A percentile compares a stretch with the other conserved stretches of the same genome.
phyloP scores from a whole-genome alignment of 2,113 vertebrate genomes.

The Ranitomeya imitator region DNA sequence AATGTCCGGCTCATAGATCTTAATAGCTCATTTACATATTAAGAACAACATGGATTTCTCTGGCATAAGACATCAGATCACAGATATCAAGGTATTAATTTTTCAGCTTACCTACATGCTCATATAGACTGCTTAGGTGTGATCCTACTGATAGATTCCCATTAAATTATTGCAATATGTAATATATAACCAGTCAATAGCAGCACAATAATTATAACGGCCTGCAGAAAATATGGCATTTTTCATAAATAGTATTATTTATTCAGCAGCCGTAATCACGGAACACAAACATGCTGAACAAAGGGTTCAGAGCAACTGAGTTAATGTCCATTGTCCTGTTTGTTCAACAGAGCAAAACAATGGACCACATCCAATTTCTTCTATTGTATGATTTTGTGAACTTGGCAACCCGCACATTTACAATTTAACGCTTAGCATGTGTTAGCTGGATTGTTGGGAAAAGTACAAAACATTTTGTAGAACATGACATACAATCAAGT shows the following conservation, averaged over 20 bases:
- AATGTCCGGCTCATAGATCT: no score
- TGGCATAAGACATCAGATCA: no score
- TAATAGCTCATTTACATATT: no score
- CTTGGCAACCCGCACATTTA: not conserved
- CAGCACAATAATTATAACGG: not conserved
- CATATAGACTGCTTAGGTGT: no score
- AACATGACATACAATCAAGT: not conserved
- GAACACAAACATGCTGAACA: not conserved
- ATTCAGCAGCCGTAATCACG: not conserved
- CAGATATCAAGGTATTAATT: no score
- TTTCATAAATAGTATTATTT: not conserved
- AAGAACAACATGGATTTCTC: no score
- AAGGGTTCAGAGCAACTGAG: not conserved
- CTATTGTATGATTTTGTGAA: not conserved
- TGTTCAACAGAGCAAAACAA: not conserved
- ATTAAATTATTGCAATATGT: not conserved
- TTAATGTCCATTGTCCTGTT: slow-evolving; percentile 10
- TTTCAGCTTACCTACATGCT: no score
- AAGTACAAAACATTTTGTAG: not conserved
- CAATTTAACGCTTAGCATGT: not conserved
- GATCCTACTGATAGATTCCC: no score
- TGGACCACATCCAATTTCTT: not conserved
- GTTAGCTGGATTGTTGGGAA: not conserved
- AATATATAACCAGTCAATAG: not conserved
- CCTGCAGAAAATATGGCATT: not conserved